phyloP scores from a whole-genome alignment of 1,140 invertebrate species.

The Solen grandis region DNA sequence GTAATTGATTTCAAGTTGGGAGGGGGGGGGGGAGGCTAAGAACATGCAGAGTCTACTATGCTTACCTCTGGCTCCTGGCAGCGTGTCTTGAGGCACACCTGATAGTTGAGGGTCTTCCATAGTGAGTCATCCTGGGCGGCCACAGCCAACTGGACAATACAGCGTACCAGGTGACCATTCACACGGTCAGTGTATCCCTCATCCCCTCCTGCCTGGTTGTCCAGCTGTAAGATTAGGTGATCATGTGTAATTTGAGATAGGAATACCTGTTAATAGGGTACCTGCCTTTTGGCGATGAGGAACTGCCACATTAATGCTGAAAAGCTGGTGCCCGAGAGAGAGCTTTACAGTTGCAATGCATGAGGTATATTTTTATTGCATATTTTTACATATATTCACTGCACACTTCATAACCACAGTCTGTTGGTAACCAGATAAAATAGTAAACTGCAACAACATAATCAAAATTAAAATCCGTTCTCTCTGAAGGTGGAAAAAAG shows the following conservation, averaged over 20 bases:
- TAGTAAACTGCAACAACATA: no score
- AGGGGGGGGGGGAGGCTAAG: no score
- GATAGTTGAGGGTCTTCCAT: constrained; percentile 94
- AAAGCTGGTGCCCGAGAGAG: no score
- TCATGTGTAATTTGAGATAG: not conserved
- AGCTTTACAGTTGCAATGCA: no score
- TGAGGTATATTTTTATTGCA: no score
- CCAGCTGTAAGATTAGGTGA: constrained; percentile 83
- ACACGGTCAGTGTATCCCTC: constrained; percentile 84
- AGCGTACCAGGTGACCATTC: constrained; percentile 86
- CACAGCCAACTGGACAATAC: constrained; percentile 90
- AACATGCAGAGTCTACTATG: no score
- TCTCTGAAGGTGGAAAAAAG: no score
- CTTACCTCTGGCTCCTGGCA: constrained; percentile 85
- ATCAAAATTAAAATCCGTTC: no score
- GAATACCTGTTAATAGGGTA: not conserved
- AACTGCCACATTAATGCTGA: not conserved
- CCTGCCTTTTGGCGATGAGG: not conserved
- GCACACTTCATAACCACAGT: no score
- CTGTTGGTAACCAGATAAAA: no score
- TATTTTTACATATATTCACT: no score
- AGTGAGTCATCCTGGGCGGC: constrained; percentile 90
- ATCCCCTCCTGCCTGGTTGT: constrained; percentile 88
- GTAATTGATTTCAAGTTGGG: no score
- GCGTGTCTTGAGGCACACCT: constrained; percentile 92